Evolutionary conservation across 2,888 invertebrate genomes (phyloP).

Genomic region (Trissolcus brochymenae): DNA sequence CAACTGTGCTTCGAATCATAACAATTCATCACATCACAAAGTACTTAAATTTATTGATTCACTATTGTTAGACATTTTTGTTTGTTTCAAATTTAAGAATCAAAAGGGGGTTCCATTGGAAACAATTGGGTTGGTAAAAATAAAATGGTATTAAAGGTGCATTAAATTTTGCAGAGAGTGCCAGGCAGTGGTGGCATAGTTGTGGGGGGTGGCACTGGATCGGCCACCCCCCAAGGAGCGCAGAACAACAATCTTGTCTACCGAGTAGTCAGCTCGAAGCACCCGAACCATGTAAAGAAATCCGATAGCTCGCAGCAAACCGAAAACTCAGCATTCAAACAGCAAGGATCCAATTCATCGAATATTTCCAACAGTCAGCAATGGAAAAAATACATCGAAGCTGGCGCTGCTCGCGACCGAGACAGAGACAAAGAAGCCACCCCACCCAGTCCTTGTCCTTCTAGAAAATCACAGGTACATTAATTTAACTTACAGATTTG

Average conservation of each 20-base stretch:
- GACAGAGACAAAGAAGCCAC: slow-evolving; percentile 71
- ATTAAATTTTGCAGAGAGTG: slow-evolving; percentile 66
- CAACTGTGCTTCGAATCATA: slow-evolving; percentile 71
- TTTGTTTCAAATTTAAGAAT: background rate
- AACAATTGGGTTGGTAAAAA: background rate
- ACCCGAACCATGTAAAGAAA: slow-evolving; percentile 74
- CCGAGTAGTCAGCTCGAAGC: slow-evolving; percentile 72
- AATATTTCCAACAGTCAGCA: slow-evolving; percentile 75
- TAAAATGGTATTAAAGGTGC: background rate
- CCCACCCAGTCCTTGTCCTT: slow-evolving; percentile 74
- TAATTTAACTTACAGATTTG: background rate
- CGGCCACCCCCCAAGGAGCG: slow-evolving; percentile 74
- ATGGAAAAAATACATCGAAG: slow-evolving; percentile 78
- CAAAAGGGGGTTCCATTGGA: too few species aligned
- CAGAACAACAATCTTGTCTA: slow-evolving; percentile 72
- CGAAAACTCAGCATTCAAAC: slow-evolving; percentile 76
- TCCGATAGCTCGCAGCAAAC: slow-evolving; percentile 79
- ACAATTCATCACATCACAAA: slow-evolving; percentile 74
- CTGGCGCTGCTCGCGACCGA: slow-evolving; percentile 70
- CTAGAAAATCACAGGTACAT: slow-evolving; percentile 70
- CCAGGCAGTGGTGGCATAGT: slow-evolving; percentile 72
- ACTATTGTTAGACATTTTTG: too few species aligned
- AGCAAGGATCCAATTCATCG: slow-evolving; percentile 59
- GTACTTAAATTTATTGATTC: slow-evolving; percentile 53
- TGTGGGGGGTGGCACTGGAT: slow-evolving; percentile 75